Base-by-base conservation (phyloP, 1,140 invertebrate genomes). In the Procambarus virginalis region DNA sequence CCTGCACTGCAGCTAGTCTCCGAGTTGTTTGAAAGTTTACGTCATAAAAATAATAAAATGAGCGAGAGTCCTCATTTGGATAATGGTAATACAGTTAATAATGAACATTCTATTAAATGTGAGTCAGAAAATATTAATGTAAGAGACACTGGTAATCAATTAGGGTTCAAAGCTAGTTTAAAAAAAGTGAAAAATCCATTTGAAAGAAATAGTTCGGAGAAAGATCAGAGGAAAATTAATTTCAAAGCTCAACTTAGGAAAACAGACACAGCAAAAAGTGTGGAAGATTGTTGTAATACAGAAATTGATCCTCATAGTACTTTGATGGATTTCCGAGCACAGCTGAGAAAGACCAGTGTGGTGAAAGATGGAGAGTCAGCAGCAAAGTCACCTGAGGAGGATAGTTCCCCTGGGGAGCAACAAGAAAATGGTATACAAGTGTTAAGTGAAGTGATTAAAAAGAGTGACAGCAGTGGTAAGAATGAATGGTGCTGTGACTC, bases 1-100 rank as follows among this genome's bases (percentile, higher is more conserved):
- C 97, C 97, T 2, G 96, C 96, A 12, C 95, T 96, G n/a, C 95
- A 97, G 93, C 94, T 97, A 75, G 95, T 97, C 3, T 97, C 96
- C 3, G 97, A 97, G 94, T 93, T 95, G 12, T 95, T 94, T 93
- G 94, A 93, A 91, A 94, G 93, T 86, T 87, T 94, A 17, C 86
- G 91, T 86, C n/a, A 93, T 92, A 88, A 92, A 91, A 12, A 92
- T 75, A 90, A 77, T 90, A 89, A 92, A 92, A 80, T 91, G 91
- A 45, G 85, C 91, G 20, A 89, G 92, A 45, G 83, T 89, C 68
- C 77, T 92, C 5, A 93, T 93, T 0, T 93, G 93, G 8, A 91
- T 92, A 79, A 93, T 91, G 83, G 94, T 93, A 81, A 84, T 89
- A 84, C 90, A 51, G 73, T 83, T 45, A 91, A 68, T 48, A 87